phyloP scores from a whole-genome alignment of 1,140 invertebrate species.

The Drosophila nikananu region DNA sequence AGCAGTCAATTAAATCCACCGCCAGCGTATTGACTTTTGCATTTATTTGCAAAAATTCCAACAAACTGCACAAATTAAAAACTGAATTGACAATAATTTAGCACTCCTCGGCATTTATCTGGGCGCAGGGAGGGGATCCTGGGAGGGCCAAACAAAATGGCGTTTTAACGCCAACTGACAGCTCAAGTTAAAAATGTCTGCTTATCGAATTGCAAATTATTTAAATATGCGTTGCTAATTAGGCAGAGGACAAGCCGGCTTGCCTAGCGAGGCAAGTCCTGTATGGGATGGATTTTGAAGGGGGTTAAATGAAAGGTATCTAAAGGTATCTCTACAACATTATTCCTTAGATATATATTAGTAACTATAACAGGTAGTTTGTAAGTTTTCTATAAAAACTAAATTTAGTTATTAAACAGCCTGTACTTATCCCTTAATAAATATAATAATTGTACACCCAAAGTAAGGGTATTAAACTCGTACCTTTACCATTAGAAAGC shows the following conservation, averaged over 20 bases:
- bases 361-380: not conserved
- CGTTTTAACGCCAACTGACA: slow-evolving; percentile 82
- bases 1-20: slow-evolving; percentile 74
- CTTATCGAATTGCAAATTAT: slow-evolving; percentile 84
- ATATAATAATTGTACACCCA: not conserved
- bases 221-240: slow-evolving; percentile 84
- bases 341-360: not conserved
- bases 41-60: slow-evolving; percentile 73
- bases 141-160: slow-evolving; percentile 76
- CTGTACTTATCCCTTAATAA: too few species aligned
- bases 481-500: not conserved
- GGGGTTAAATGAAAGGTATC: not conserved
- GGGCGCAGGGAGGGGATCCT: not conserved
- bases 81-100: slow-evolving; percentile 81
- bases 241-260: slow-evolving; percentile 74
- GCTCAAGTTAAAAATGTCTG: slow-evolving; percentile 84
- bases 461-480: slow-evolving; percentile 3
- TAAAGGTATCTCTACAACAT: not conserved
- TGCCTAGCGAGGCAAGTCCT: not conserved
- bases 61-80: slow-evolving; percentile 81
- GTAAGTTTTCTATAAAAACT: rapidly evolving
- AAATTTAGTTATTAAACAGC: not conserved
- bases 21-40: slow-evolving; percentile 68
- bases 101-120: slow-evolving; percentile 75
- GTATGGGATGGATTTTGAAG: not conserved